These are phyloP conservation scores for Falco rusticolus DNA, from an alignment of 2,797 vertebrate genomes.

Conservation along the genomic window DNA sequence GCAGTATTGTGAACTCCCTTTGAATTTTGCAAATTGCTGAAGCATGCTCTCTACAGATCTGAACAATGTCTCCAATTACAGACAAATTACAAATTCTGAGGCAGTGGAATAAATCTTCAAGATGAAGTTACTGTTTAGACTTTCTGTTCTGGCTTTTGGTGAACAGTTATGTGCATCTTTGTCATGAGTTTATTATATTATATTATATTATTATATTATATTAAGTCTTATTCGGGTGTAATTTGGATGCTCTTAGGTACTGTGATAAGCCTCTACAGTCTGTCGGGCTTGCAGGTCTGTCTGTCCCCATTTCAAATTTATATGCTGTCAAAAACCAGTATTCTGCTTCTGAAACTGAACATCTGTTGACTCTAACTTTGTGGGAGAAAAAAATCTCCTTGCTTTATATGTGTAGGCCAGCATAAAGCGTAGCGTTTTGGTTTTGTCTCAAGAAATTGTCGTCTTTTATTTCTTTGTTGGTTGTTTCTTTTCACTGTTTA, in stretches of 20 bases:
- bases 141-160: not conserved
- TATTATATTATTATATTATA: too few species aligned
- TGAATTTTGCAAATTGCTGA: not conserved
- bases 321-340: not conserved
- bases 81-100: not conserved
- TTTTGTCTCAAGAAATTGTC: not conserved
- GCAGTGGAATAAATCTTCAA: not conserved
- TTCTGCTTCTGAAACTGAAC: not conserved
- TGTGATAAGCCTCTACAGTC: not conserved
- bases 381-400: not conserved
- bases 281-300: not conserved
- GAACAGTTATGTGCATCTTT: not conserved
- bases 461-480: not conserved
- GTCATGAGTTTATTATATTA: not conserved
- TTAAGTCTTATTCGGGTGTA: not conserved
- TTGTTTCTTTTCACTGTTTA: conserved; percentile 7
- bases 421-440: not conserved
- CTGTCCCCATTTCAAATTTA: not conserved
- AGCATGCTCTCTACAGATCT: not conserved
- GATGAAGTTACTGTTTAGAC: not conserved
- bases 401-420: not conserved
- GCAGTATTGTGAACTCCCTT: not conserved
- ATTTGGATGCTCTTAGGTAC: not conserved
- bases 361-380: not conserved
- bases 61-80: not conserved